A percentile compares a stretch with the other conserved stretches of the same genome.
Evolutionary conservation across 1,140 invertebrate genomes (phyloP).

Genomic region (Ladona fulva): DNA sequence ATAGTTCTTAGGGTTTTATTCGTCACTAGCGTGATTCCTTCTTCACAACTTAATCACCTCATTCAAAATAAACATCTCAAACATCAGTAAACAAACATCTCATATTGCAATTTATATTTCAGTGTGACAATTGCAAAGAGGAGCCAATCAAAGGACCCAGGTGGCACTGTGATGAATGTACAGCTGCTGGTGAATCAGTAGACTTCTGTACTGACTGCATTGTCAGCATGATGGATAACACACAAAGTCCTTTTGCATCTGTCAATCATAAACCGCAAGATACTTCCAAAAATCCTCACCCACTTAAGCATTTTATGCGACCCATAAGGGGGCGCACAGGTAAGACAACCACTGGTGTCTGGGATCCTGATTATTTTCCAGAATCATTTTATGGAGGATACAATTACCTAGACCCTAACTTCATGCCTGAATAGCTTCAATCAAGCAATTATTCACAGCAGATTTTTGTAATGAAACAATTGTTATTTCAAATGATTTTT

Average conservation of each 20-base stretch:
- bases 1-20: too few relatives aligned
- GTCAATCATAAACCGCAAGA: neutral
- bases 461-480: too few relatives aligned
- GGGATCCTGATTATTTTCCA: conserved; percentile 38
- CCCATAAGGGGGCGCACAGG: neutral
- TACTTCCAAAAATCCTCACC: neutral
- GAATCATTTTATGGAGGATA: conserved; percentile 35
- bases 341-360: conserved; percentile 18
- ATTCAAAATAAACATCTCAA: too few relatives aligned
- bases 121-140: conserved; percentile 57
- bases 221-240: neutral
- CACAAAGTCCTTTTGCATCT: neutral
- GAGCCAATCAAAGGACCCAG: conserved; percentile 55
- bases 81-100: too few relatives aligned
- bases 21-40: too few relatives aligned
- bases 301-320: neutral
- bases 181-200: conserved; percentile 31
- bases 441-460: too few relatives aligned
- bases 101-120: conserved; percentile 28
- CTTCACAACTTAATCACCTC: too few relatives aligned
- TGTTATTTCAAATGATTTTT: too few relatives aligned
- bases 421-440: conserved; percentile 30
- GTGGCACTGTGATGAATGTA: conserved; percentile 59
- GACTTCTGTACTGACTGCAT: conserved; percentile 38
- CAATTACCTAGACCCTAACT: conserved; percentile 45